Conservation (phyloP, 2,888 invertebrate genomes). For the Pogonocherus hispidulus region DNA sequence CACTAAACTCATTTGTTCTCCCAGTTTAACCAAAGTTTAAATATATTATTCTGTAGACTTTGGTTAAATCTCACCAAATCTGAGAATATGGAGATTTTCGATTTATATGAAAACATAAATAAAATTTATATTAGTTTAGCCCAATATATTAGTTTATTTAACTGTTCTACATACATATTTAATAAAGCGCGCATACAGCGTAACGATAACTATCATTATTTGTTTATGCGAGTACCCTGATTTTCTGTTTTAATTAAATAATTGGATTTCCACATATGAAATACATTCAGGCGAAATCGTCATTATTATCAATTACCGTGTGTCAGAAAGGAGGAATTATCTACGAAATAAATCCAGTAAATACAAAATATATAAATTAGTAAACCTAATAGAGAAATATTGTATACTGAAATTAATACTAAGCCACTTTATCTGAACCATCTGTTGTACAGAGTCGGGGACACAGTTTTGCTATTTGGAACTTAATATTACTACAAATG, state of each 20-base stretch:
- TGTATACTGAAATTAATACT: slow-evolving; percentile 46
- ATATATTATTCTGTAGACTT: too few relatives aligned
- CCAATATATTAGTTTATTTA: too few relatives aligned
- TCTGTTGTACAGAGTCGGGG: slow-evolving; percentile 42
- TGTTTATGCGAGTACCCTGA: slow-evolving; percentile 10
- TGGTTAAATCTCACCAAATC: too few relatives aligned
- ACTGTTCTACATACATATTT: too few relatives aligned
- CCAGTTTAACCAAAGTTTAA: too few relatives aligned
- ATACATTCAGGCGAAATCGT: not conserved
- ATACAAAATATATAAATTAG: slow-evolving; percentile 50
- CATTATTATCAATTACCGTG: slow-evolving; percentile 12
- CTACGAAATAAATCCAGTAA: slow-evolving; percentile 20
- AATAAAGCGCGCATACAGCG: not conserved
- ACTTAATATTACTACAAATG: slow-evolving; percentile 37
- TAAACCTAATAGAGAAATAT: slow-evolving; percentile 49
- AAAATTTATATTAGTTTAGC: too few relatives aligned
- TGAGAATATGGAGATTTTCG: too few relatives aligned
- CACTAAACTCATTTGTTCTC: too few relatives aligned
- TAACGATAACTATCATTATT: slow-evolving; percentile 9
- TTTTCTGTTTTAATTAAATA: slow-evolving; percentile 17
- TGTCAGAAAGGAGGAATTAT: slow-evolving; percentile 14
- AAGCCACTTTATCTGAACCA: slow-evolving; percentile 46
- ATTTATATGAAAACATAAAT: too few relatives aligned
- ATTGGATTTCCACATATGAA: slow-evolving; percentile 13
- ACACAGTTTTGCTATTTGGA: slow-evolving; percentile 49